Percentiles rank a stretch among this genome's conserved stretches.
Conservation (phyloP, 2,888 invertebrate genomes). For the Neoaliturus tenellus region DNA sequence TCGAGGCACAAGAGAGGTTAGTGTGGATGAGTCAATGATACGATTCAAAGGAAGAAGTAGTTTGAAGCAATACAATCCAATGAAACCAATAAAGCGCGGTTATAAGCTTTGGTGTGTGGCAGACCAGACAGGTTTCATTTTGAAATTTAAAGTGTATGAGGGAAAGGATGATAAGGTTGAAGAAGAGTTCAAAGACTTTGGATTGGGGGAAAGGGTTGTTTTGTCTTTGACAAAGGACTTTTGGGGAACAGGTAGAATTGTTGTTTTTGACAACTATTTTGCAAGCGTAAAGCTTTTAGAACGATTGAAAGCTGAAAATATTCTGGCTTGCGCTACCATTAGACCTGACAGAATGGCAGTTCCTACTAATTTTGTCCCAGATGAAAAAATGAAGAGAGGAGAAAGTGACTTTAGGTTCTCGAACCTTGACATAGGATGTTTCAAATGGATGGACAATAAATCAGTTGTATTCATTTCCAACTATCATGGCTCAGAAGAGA, state of each 20-base stretch:
- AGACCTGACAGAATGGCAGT: slow-evolving; percentile 52
- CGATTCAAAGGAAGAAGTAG: slow-evolving; percentile 52
- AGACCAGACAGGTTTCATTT: slow-evolving; percentile 55
- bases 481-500: slow-evolving; percentile 61
- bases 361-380: slow-evolving; percentile 20
- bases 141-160: slow-evolving; percentile 49
- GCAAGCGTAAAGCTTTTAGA: slow-evolving; percentile 56
- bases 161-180: slow-evolving; percentile 48
- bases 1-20: slow-evolving; percentile 38
- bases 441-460: slow-evolving; percentile 61
- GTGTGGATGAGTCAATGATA: slow-evolving; percentile 61
- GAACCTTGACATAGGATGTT: slow-evolving; percentile 49
- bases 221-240: slow-evolving; percentile 54
- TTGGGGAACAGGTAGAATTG: slow-evolving; percentile 42
- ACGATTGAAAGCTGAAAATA: slow-evolving; percentile 46
- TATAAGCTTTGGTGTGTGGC: slow-evolving; percentile 59
- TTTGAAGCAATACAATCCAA: slow-evolving; percentile 59
- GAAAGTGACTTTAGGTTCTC: slow-evolving; percentile 61
- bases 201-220: slow-evolving; percentile 59
- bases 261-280: slow-evolving; percentile 62
- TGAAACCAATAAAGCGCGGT: slow-evolving; percentile 58
- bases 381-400: slow-evolving; percentile 61
- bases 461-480: slow-evolving; percentile 56
- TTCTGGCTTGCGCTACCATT: slow-evolving; percentile 60
- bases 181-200: slow-evolving; percentile 58